phyloP scores from a whole-genome alignment of 2,797 vertebrate genomes.

The Acipenser ruthenus region DNA sequence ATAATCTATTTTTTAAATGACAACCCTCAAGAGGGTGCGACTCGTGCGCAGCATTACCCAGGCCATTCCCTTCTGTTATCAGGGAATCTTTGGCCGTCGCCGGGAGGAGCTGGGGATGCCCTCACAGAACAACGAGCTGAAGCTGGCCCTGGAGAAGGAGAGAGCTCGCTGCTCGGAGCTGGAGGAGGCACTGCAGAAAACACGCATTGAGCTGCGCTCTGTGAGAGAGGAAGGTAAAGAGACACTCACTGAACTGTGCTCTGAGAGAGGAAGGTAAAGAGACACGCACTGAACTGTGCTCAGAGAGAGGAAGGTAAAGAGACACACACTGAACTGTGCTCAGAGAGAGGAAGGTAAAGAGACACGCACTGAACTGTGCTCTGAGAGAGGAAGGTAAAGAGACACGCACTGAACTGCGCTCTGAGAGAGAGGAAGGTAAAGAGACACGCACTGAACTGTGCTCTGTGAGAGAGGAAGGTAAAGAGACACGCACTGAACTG shows the following conservation, averaged over 20 bases:
- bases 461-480: no score
- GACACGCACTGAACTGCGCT: constrained; percentile 91
- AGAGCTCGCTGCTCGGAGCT: constrained; percentile 86
- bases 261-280: background rate
- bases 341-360: constrained; percentile 86
- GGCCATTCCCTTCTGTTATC: constrained; percentile 39
- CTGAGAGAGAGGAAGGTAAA: constrained; percentile 89
- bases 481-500: constrained; percentile 81
- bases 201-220: constrained; percentile 88
- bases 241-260: no score
- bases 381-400: constrained; percentile 13
- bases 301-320: no score
- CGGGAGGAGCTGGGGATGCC: constrained; percentile 91
- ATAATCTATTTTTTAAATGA: no score
- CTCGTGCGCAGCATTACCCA: no score
- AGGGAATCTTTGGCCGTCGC: constrained; percentile 95
- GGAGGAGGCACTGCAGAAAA: constrained; percentile 95
- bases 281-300: background rate
- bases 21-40: no score
- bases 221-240: constrained; percentile 86
- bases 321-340: constrained; percentile 89
- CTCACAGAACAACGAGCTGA: constrained; percentile 97
- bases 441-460: background rate
- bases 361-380: no score
- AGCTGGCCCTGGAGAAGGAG: constrained; percentile 92